A percentile compares a stretch with the other conserved stretches of the same genome.
Evolutionary conservation across 2,797 vertebrate genomes (phyloP).

Genomic region (Brachyalestes nurse): DNA sequence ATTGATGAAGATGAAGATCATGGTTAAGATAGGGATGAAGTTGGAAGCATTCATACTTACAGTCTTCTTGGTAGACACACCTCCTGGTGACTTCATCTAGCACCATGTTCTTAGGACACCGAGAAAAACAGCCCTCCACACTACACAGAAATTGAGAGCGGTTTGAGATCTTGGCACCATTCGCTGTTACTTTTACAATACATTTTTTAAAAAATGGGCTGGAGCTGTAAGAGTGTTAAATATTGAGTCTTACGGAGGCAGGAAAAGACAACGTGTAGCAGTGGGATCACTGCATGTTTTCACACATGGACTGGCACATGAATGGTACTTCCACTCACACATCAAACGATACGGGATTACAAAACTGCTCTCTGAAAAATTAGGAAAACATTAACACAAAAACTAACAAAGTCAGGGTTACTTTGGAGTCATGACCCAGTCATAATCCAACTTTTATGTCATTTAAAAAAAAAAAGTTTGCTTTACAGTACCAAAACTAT

Average conservation of each 20-base stretch:
- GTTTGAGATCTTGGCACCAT: not conserved
- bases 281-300: constrained; percentile 91
- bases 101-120: constrained; percentile 93
- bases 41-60: constrained; percentile 78
- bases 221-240: not conserved
- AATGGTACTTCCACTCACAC: constrained; percentile 96
- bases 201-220: not conserved
- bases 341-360: constrained; percentile 93
- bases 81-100: constrained; percentile 94
- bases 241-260: constrained; percentile 87
- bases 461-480: too few relatives aligned
- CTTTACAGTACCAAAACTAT: too few relatives aligned
- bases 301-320: constrained; percentile 91
- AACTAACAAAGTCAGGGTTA: not conserved
- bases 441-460: too few relatives aligned
- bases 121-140: constrained; percentile 95
- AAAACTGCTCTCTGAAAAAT: constrained; percentile 84
- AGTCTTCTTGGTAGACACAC: constrained; percentile 95
- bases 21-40: not conserved
- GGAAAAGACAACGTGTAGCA: constrained; percentile 88
- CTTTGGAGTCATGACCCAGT: too few relatives aligned
- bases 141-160: constrained; percentile 69
- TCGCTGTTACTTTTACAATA: not conserved
- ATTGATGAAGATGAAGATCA: not conserved
- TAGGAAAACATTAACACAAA: constrained; percentile 4